phyloP scores from a whole-genome alignment of 2,888 invertebrate species.

The Ariolimax columbianus region DNA sequence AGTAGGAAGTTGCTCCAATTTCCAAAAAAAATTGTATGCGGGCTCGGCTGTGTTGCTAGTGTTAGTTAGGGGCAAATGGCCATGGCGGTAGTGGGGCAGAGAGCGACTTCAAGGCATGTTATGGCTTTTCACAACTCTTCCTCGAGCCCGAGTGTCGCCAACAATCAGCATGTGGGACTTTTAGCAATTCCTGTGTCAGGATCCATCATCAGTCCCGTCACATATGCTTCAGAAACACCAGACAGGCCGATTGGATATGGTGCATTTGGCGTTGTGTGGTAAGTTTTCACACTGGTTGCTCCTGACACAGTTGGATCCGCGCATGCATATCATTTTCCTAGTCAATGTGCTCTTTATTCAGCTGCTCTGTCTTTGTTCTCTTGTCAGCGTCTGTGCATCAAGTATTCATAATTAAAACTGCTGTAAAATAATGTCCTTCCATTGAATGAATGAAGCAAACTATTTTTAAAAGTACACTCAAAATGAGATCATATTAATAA shows the following conservation, averaged over 20 bases:
- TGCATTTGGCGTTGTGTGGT: slow-evolving; percentile 99
- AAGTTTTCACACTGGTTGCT: slow-evolving; percentile 79
- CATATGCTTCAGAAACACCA: slow-evolving; percentile 75
- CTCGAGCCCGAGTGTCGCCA: slow-evolving; percentile 77
- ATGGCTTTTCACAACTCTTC: slow-evolving; percentile 78
- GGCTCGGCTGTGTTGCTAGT: slow-evolving; percentile 58
- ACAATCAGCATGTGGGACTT: slow-evolving; percentile 77
- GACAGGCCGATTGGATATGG: slow-evolving; percentile 96
- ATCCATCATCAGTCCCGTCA: slow-evolving; percentile 76
- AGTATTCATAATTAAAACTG: no score
- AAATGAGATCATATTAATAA: no score
- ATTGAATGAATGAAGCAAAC: no score
- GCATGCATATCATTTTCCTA: background rate
- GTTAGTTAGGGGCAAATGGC: slow-evolving; percentile 50
- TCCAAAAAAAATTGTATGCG: slow-evolving; percentile 56
- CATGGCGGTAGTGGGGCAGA: slow-evolving; percentile 91
- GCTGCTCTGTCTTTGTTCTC: slow-evolving; percentile 6
- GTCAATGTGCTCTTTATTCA: background rate
- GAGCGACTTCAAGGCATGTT: slow-evolving; percentile 84
- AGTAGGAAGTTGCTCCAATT: background rate
- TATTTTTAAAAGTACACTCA: no score
- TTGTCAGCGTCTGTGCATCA: slow-evolving; percentile 1
- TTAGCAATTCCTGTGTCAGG: slow-evolving; percentile 80
- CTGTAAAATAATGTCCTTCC: no score
- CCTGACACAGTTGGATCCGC: slow-evolving; percentile 24